Evolutionary conservation across 1,140 invertebrate species (phyloP).

Genomic region (Tyrophagus putrescentiae): DNA sequence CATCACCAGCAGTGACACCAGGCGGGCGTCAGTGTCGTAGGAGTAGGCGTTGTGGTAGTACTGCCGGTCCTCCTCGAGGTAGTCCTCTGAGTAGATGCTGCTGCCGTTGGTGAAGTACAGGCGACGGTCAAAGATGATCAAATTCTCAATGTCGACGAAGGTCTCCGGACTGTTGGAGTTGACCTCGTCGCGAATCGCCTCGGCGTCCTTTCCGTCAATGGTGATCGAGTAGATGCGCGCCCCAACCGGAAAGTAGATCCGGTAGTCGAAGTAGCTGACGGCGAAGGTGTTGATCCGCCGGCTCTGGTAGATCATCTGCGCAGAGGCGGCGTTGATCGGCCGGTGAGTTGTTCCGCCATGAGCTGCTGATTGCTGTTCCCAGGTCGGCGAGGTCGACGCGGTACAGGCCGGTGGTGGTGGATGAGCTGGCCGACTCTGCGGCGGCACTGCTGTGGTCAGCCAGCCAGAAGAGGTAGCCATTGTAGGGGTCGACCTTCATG

Average conservation of each 20-base stretch:
- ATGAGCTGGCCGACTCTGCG: conserved; percentile 29
- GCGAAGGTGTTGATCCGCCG: conserved; percentile 48
- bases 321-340: too few species aligned
- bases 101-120: conserved; percentile 67
- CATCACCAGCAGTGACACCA: conserved; percentile 12
- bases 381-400: conserved; percentile 53
- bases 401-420: conserved; percentile 49
- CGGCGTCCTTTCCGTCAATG: conserved; percentile 57
- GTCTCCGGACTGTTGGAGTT: conserved; percentile 53
- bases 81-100: conserved; percentile 53
- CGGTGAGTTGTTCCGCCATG: too few species aligned
- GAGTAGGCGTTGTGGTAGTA: conserved; percentile 56
- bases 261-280: conserved; percentile 62
- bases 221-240: conserved; percentile 65
- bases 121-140: conserved; percentile 54
- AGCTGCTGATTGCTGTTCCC: conserved; percentile 16
- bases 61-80: conserved; percentile 37
- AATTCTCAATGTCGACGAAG: conserved; percentile 56
- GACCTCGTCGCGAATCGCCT: conserved; percentile 44
- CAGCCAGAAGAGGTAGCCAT: conserved; percentile 46
- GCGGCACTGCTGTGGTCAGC: background rate
- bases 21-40: background rate
- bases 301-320: conserved; percentile 14
- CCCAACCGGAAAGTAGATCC: conserved; percentile 52
- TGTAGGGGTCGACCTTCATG: conserved; percentile 76